Evolutionary conservation across 2,888 invertebrate species (phyloP).

Genomic region (Erannis defoliaria): DNA sequence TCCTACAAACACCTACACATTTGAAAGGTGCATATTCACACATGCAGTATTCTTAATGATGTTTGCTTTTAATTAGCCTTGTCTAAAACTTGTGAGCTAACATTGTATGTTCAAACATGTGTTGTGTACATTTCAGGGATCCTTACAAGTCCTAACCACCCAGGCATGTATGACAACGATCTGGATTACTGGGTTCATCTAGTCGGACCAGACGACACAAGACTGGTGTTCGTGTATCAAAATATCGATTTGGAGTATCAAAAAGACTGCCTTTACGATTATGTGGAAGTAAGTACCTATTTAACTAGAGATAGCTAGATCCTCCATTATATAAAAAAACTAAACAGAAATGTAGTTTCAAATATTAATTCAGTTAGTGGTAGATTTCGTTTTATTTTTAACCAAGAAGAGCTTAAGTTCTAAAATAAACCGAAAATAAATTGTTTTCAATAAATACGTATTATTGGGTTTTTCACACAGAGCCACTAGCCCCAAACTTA

Average conservation of each 20-base stretch:
- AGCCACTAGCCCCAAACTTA: too few species aligned
- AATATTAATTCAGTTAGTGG: too few species aligned
- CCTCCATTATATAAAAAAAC: too few species aligned
- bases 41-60: background rate
- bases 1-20: background rate
- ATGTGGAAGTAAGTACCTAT: conserved; percentile 87
- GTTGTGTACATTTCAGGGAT: conserved; percentile 75
- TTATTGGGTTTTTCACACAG: too few species aligned
- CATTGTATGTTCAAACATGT: background rate
- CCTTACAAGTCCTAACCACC: conserved; percentile 90
- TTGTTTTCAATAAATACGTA: too few species aligned
- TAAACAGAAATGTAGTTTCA: too few species aligned
- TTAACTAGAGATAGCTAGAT: background rate
- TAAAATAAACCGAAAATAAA: too few species aligned
- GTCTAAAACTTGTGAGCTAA: background rate
- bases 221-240: conserved; percentile 90
- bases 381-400: too few species aligned
- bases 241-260: conserved; percentile 91
- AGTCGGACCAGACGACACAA: conserved; percentile 88
- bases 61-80: conserved; percentile 11
- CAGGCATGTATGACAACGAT: conserved; percentile 90
- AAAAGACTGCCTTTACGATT: conserved; percentile 93
- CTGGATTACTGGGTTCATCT: conserved; percentile 90
- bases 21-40: background rate
- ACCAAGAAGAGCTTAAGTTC: too few species aligned